Percentiles rank a stretch among this genome's conserved stretches.
phyloP scores from a whole-genome alignment of 1,140 invertebrate species.

The Pogonognathellus flavescens region DNA sequence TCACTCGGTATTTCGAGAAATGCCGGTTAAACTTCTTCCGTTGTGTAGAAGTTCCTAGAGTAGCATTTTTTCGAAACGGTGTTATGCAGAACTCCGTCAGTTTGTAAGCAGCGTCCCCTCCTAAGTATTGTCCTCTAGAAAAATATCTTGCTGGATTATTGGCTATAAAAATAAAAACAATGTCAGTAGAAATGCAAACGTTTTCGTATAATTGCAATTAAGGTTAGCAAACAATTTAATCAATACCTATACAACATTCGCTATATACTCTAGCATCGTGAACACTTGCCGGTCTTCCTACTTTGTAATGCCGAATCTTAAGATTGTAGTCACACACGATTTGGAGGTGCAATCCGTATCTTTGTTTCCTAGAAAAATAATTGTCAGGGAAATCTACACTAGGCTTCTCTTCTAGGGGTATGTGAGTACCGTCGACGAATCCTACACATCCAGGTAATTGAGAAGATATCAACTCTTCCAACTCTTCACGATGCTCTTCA shows the following conservation, averaged over 20 bases:
- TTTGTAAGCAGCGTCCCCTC: not conserved
- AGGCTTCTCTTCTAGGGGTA: constrained; percentile 32
- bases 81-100: not conserved
- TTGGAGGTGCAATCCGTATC: constrained; percentile 44
- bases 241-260: not conserved
- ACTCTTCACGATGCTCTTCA: not conserved
- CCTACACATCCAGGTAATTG: constrained; percentile 4
- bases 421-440: constrained; percentile 40
- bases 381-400: not conserved
- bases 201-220: too few species aligned
- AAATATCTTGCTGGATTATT: not conserved
- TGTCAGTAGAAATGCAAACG: too few species aligned
- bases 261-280: not conserved
- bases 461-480: not conserved
- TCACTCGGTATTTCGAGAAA: not conserved
- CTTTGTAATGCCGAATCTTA: constrained; percentile 18
- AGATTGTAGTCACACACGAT: not conserved
- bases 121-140: not conserved
- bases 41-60: not conserved
- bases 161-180: too few species aligned
- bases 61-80: not conserved
- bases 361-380: constrained; percentile 46
- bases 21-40: not conserved
- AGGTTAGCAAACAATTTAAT: too few species aligned
- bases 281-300: not conserved